A percentile compares a stretch with the other conserved stretches of the same genome.
These are phyloP conservation scores for Neoaliturus tenellus DNA, from an alignment of 2,888 invertebrate genomes.

Conservation along the genomic window DNA sequence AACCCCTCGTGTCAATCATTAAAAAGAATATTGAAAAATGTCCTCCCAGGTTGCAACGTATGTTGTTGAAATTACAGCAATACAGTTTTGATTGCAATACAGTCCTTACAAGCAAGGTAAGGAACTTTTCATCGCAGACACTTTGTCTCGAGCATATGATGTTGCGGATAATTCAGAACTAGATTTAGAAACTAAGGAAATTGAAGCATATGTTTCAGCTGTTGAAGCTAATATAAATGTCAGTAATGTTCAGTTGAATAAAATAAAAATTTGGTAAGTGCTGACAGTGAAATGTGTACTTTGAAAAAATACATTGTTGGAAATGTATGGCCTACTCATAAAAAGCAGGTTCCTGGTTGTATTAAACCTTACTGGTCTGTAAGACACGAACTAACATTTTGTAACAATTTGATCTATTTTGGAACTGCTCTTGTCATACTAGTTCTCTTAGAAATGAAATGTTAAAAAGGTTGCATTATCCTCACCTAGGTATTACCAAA, in stretches of 20 bases:
- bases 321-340: neutral
- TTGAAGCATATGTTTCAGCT: neutral
- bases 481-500: no score
- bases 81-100: conserved; percentile 2
- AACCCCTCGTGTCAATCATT: conserved; percentile 37
- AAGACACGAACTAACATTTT: neutral
- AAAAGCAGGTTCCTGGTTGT: neutral
- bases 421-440: neutral
- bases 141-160: neutral
- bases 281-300: neutral
- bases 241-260: neutral
- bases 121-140: conserved; percentile 16
- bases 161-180: neutral
- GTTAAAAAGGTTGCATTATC: neutral
- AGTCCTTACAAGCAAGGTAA: conserved; percentile 2
- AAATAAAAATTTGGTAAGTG: neutral
- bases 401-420: neutral
- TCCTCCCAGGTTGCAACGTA: neutral
- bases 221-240: neutral
- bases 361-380: conserved; percentile 15
- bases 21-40: conserved; percentile 39
- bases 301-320: conserved; percentile 3
- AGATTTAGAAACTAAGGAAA: neutral
- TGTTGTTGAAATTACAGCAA: neutral
- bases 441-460: neutral